A percentile compares a stretch with the other conserved stretches of the same genome.
Evolutionary conservation across 1,140 invertebrate genomes (phyloP).

Genomic region (Carposina sasakii): DNA sequence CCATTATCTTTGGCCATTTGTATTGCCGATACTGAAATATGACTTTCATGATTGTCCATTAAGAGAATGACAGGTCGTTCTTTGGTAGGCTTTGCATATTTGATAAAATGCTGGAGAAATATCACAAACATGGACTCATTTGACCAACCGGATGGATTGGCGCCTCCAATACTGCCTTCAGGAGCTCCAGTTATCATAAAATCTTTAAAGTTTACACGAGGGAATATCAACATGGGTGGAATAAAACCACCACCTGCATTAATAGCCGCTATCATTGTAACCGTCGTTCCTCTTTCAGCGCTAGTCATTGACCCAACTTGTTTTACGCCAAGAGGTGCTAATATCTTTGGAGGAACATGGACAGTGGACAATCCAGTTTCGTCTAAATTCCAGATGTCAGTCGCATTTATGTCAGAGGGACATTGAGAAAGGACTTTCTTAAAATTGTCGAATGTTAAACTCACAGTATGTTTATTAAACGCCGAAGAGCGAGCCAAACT

Average conservation of each 20-base stretch:
- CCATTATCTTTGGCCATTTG: conserved; percentile 33
- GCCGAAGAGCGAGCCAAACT: no score
- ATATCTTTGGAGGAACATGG: conserved; percentile 30
- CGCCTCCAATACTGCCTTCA: neutral
- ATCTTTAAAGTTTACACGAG: neutral
- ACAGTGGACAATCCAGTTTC: conserved; percentile 50
- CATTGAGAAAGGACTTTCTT: conserved; percentile 17
- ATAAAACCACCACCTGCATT: no score
- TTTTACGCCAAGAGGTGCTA: no score
- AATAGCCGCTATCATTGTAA: conserved; percentile 46
- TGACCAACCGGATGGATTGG: conserved; percentile 6
- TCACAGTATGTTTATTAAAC: no score
- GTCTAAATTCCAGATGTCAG: conserved; percentile 39
- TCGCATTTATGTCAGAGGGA: no score
- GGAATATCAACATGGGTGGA: conserved; percentile 47
- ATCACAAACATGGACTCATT: neutral
- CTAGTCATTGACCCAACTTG: no score
- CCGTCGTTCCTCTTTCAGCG: conserved; percentile 38
- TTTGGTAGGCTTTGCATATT: neutral
- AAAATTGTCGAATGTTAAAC: no score
- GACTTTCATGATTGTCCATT: conserved; percentile 22
- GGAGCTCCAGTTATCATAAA: neutral
- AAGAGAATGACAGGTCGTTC: conserved; percentile 11
- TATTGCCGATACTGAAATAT: conserved; percentile 18
- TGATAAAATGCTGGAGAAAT: conserved; percentile 3